Conservation (phyloP, 1,140 invertebrate species). For the Pteromalus puparum region DNA sequence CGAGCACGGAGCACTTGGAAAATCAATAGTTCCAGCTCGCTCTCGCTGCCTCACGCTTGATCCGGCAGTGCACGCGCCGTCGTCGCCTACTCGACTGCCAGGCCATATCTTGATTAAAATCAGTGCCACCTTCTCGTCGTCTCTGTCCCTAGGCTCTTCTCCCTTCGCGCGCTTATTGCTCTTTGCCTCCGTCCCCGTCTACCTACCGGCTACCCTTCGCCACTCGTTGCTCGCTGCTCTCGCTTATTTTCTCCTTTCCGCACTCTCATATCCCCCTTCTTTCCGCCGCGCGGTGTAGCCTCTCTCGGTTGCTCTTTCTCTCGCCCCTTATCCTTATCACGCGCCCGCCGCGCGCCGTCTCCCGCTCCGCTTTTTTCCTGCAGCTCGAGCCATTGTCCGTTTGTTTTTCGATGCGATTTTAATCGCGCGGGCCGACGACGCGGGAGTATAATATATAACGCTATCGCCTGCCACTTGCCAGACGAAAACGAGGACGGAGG, state of each 20-base stretch:
- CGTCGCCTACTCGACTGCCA: slow-evolving; percentile 58
- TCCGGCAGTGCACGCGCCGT: slow-evolving; percentile 61
- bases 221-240: not conserved
- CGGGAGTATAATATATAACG: no score
- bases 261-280: slow-evolving; percentile 54
- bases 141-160: slow-evolving; percentile 52
- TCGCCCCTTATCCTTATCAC: no score
- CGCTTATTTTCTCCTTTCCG: slow-evolving; percentile 54
- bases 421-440: no score
- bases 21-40: slow-evolving; percentile 68
- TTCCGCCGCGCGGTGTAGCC: no score
- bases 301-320: not conserved
- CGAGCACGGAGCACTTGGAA: slow-evolving; percentile 73
- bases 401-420: no score
- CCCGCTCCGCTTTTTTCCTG: not conserved
- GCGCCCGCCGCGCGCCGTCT: no score
- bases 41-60: slow-evolving; percentile 61
- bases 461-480: no score
- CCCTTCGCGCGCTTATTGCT: not conserved
- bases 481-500: no score
- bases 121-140: slow-evolving; percentile 65
- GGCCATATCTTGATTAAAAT: slow-evolving; percentile 76
- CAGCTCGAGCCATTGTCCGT: no score
- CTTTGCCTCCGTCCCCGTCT: not conserved
- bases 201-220: not conserved